Conservation (phyloP, 2,888 invertebrate genomes). For the Drosophila quinaria region DNA sequence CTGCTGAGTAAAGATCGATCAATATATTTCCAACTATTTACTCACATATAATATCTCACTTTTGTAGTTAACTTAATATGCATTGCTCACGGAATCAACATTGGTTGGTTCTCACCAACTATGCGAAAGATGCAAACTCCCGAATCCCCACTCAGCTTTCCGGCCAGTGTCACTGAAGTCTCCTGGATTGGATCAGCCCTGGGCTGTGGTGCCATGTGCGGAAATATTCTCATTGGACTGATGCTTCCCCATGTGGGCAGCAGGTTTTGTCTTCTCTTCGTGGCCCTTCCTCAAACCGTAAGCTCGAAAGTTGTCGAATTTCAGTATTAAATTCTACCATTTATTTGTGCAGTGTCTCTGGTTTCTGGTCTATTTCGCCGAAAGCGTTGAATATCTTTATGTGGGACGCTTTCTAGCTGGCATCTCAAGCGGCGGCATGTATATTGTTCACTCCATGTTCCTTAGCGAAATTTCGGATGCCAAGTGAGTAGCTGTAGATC, state of each 20-base stretch:
- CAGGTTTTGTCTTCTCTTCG: slow-evolving; percentile 69
- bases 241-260: slow-evolving; percentile 73
- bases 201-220: slow-evolving; percentile 78
- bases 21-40: neutral
- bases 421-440: slow-evolving; percentile 73
- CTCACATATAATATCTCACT: neutral
- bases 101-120: slow-evolving; percentile 84
- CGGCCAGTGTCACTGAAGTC: slow-evolving; percentile 62
- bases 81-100: slow-evolving; percentile 83
- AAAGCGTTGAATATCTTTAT: slow-evolving; percentile 62
- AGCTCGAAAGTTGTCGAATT: slow-evolving; percentile 15
- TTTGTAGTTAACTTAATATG: slow-evolving; percentile 80
- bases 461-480: slow-evolving; percentile 76
- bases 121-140: slow-evolving; percentile 73
- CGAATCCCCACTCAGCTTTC: slow-evolving; percentile 64
- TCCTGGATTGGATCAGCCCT: slow-evolving; percentile 83
- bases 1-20: slow-evolving; percentile 57
- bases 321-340: neutral
- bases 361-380: slow-evolving; percentile 66
- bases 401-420: slow-evolving; percentile 72
- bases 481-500: slow-evolving; percentile 56
- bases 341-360: slow-evolving; percentile 61
- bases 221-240: slow-evolving; percentile 74
- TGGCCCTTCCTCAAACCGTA: slow-evolving; percentile 82
- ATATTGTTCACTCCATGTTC: slow-evolving; percentile 75